Evolutionary conservation across 2,888 invertebrate genomes (phyloP), one percentile per base, ranked within the genome.

Genomic region (Geophilus truncorum): DNA sequence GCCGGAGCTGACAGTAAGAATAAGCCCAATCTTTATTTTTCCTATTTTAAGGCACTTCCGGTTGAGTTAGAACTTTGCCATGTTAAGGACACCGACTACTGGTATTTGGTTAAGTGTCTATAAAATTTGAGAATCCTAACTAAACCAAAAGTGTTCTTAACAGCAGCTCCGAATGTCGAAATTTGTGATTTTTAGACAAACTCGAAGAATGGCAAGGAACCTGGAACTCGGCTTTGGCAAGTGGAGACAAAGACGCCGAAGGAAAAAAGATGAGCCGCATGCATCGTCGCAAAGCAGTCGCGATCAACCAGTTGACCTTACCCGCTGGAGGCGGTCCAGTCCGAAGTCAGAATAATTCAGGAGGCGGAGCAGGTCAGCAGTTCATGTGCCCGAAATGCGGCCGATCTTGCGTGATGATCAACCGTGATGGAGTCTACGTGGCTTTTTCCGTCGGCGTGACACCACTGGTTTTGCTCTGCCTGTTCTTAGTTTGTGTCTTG

Each of bases 351-450:
- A 70, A 1, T 25, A 28, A 28, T 18, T 7, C 51, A 7, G 51
- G 51, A 51, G 18, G 7, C 51, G 51, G 51, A 51, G n/a, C n/a
- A n/a, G n/a, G 70, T 70, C 70, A 70, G 25, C 70, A 70, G n/a
- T 70, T 28, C n/a, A 28, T 28, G 70, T 70, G 70, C 28, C 70
- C 70, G 12, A 70, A 70, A 70, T 70, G 70, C 28, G 70, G 70
- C 15, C 70, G 70, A 28, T 70, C 70, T 12, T 70, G 70, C 70
- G 70, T 70, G 25, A 70, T 70, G 70, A 70, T 70, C 28, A 70
- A 70, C 28, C 23, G 70, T 0, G 70, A 70, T n/a, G 70, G 70
- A 23, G 70, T 70, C 9, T 70, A 70, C 28, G 70, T 70, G 28
- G 70, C 70, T 12, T 70, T 70, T n/a, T 70, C 70, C n/a, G 70